Evolutionary conservation across 2,113 vertebrate genomes (phyloP).

Genomic region (Hippopotamus amphibius): DNA sequence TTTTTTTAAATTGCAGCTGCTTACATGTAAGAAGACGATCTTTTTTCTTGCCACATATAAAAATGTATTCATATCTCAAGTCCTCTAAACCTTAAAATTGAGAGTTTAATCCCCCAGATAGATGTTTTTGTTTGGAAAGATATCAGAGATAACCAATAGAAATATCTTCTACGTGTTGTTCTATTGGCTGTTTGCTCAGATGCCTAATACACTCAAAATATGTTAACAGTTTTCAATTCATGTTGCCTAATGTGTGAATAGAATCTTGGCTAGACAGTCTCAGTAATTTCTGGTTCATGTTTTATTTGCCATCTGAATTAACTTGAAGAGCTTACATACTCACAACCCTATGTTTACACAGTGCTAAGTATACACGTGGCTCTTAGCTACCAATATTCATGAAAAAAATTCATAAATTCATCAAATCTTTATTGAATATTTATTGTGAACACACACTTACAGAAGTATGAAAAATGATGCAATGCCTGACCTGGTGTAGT

Average conservation of each 20-base stretch:
- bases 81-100: not conserved
- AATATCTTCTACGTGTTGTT: not conserved
- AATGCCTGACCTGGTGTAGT: not conserved
- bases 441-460: not conserved
- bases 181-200: slow-evolving; percentile 3
- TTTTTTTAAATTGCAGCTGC: not conserved
- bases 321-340: slow-evolving; percentile 34
- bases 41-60: slow-evolving; percentile 29
- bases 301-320: slow-evolving; percentile 66
- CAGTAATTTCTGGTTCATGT: slow-evolving; percentile 58
- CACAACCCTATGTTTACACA: slow-evolving; percentile 46
- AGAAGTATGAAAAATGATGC: not conserved
- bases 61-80: not conserved
- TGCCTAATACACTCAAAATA: not conserved
- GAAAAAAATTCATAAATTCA: not conserved
- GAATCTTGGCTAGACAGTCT: slow-evolving; percentile 21
- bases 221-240: slow-evolving; percentile 1
- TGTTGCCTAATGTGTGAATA: slow-evolving; percentile 27
- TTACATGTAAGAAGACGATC: slow-evolving; percentile 30
- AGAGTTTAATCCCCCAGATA: not conserved
- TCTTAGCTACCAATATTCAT: slow-evolving; percentile 42
- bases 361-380: slow-evolving; percentile 51
- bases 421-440: slow-evolving; percentile 3
- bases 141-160: not conserved
- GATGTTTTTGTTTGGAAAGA: not conserved